Percentiles rank a stretch among this genome's conserved stretches.
Conservation (phyloP, 2,113 vertebrate genomes). For the Cavia porcellus region DNA sequence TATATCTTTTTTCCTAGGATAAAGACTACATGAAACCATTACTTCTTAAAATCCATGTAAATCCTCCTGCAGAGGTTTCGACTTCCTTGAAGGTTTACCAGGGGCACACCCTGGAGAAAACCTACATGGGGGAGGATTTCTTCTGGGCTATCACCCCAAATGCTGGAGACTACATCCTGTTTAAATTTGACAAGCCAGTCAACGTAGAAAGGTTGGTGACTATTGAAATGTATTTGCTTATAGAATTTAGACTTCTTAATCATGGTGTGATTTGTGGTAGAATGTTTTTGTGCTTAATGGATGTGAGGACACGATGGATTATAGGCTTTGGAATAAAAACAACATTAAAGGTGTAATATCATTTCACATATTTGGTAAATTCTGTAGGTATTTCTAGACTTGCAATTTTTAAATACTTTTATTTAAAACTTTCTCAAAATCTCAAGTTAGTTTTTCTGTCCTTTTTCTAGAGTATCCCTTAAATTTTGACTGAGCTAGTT, state of each 20-base stretch:
- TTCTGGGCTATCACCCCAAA: conserved; percentile 98
- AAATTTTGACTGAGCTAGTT: not conserved
- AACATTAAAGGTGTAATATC: not conserved
- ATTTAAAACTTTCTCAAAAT: not conserved
- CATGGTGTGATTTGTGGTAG: not conserved
- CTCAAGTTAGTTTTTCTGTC: not conserved
- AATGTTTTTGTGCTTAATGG: not conserved
- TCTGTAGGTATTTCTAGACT: not conserved
- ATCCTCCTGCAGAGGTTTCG: conserved; percentile 97
- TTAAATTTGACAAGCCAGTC: conserved; percentile 98
- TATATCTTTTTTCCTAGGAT: conserved; percentile 90
- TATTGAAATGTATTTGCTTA: conserved; percentile 56
- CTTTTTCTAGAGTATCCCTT: not conserved
- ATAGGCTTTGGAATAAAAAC: not conserved
- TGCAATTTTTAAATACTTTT: not conserved
- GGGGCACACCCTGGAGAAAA: conserved; percentile 97
- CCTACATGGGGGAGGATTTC: conserved; percentile 98
- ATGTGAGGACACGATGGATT: not conserved
- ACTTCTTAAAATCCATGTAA: conserved; percentile 98
- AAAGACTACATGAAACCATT: conserved; percentile 99
- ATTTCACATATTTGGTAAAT: conserved; percentile 6
- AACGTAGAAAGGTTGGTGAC: conserved; percentile 94
- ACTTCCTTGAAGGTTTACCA: conserved; percentile 99
- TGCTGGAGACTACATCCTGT: conserved; percentile 96
- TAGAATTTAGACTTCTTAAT: conserved; percentile 31